These are phyloP conservation scores for Andrena bucephala DNA, from an alignment of 2,888 invertebrate species.

Conservation along the genomic window DNA sequence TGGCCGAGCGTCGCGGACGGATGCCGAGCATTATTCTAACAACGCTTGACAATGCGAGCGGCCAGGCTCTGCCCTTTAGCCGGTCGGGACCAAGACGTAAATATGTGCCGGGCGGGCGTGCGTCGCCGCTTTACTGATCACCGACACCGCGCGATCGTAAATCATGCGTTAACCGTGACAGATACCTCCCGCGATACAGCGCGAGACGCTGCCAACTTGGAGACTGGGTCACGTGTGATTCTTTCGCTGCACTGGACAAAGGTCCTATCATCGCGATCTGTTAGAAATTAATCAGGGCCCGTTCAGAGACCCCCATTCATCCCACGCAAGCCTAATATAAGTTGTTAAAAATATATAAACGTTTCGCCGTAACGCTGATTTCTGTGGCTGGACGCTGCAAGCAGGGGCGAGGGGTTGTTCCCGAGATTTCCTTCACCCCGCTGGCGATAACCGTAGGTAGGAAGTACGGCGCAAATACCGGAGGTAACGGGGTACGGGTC, in stretches of 20 bases:
- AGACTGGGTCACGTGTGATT: neutral
- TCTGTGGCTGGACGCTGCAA: too few relatives aligned
- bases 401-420: neutral
- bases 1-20: constrained; percentile 33
- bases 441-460: constrained; percentile 9
- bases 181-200: constrained; percentile 12
- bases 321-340: too few relatives aligned
- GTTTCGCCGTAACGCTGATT: too few relatives aligned
- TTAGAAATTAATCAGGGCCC: neutral
- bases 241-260: neutral
- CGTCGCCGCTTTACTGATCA: neutral
- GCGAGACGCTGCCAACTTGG: neutral
- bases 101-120: constrained; percentile 2
- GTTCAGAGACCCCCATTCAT: neutral
- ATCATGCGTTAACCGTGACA: constrained; percentile 30
- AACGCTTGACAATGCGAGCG: constrained; percentile 38
- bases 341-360: too few relatives aligned
- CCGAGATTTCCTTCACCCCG: neutral
- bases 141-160: constrained; percentile 14
- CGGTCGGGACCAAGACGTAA: constrained; percentile 18
- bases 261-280: neutral
- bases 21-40: constrained; percentile 60
- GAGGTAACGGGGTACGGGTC: constrained; percentile 45
- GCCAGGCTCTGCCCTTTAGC: constrained; percentile 24
- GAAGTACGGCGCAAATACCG: constrained; percentile 35